Evolutionary conservation across 2,797 vertebrate genomes (phyloP).

Genomic region (Cryptoblepharus egeriae): DNA sequence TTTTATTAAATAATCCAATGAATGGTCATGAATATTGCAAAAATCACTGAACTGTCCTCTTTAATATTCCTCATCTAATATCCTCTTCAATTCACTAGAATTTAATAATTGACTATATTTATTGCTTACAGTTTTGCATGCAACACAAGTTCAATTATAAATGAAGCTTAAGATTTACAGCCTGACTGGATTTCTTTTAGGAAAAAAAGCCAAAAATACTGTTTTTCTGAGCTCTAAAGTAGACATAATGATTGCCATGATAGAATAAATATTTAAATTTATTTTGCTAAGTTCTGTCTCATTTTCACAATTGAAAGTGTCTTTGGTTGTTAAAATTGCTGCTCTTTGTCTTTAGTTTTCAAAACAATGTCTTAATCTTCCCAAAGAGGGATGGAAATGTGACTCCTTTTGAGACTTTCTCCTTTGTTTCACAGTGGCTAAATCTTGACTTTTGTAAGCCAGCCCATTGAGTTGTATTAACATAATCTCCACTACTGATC

Average conservation of each 20-base stretch:
- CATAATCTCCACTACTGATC: constrained; percentile 74
- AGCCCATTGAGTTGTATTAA: constrained; percentile 73
- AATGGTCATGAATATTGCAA: too few relatives aligned
- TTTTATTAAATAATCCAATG: neutral
- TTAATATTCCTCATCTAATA: constrained; percentile 1
- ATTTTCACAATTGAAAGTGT: constrained; percentile 69
- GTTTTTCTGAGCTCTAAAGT: neutral
- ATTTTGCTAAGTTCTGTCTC: constrained; percentile 19
- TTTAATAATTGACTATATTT: neutral
- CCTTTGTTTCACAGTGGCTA: constrained; percentile 74
- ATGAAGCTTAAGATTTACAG: neutral
- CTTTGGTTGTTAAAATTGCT: constrained; percentile 65
- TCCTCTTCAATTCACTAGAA: neutral
- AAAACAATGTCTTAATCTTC: constrained; percentile 72
- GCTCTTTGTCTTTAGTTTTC: constrained; percentile 64
- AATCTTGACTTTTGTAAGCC: constrained; percentile 73
- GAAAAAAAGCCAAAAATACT: neutral
- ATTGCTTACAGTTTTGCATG: neutral
- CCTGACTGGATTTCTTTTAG: neutral
- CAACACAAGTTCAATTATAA: neutral
- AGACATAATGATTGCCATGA: neutral
- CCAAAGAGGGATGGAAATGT: constrained; percentile 73
- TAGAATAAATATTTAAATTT: neutral
- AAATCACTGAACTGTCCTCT: neutral
- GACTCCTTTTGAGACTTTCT: constrained; percentile 34